Base-by-base conservation (phyloP, 2,888 invertebrate genomes). In the Caradrina clavipalpis region DNA sequence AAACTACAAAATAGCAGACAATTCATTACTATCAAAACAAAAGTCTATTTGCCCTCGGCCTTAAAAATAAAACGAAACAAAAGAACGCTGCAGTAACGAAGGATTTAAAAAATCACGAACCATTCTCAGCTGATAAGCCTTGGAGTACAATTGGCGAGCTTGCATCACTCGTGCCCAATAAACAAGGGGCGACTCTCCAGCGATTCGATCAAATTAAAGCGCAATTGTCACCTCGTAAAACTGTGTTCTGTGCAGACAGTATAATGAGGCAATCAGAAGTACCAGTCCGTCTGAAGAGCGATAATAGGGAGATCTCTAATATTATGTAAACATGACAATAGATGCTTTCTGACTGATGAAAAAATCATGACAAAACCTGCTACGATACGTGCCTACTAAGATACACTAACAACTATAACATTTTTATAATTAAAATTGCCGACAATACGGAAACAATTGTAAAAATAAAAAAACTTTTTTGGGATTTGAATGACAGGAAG, bases 141-240 rank as follows among this genome's bases (percentile, higher is more conserved):
- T 17, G 45, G 64, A 67, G 76, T 61, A 75, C 74, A 63, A 75
- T 56, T 60, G 75, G 62, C 51, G 57, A 63, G 75, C 71, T 69
- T 56, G 75, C 69, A 68, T 49, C 75, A 59, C 53, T 58, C 55
- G 79, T 17, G 47, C 19, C 66, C 81, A 71, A 67, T 76, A 72
- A 66, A 81, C 78, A 78, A 71, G 77, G 73, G 57, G 17, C 59
- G 57, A 68, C 70, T 81, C 71, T 71, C 70, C 56, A 69, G 70
- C 70, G 74, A 80, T 80, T 78, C 81, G 68, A 80, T 81, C 81
- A 81, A 80, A 81, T 81, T 80, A 80, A 80, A 80, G 68, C 78
- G 66, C 66, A 74, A 78, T 80, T 81, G 80, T 81, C 78, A 71
- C 81, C 59, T 81, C 74, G 74, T 78, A 66, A 66, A 69, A 74